Conservation (phyloP, 1,140 invertebrate genomes). For the Drosophila grimshawi region DNA sequence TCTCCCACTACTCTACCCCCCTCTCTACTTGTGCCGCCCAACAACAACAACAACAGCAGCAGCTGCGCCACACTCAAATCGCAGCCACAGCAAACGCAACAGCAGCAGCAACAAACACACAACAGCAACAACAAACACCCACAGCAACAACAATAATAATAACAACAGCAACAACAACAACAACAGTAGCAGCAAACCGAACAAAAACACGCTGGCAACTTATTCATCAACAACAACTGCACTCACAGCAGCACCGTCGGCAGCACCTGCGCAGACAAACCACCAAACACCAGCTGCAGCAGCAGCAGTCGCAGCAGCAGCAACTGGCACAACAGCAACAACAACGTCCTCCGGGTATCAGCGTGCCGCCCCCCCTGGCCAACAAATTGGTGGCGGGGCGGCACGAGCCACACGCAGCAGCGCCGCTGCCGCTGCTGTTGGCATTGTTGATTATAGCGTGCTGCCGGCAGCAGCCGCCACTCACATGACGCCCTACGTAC, state of each 20-base stretch:
- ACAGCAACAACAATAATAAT: slow-evolving; percentile 10
- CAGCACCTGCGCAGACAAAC: slow-evolving; percentile 44
- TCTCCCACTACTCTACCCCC: slow-evolving; percentile 78
- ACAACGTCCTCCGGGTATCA: slow-evolving; percentile 70
- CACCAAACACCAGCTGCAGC: slow-evolving; percentile 55
- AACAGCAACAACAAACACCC: slow-evolving; percentile 15
- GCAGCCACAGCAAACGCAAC: slow-evolving; percentile 21
- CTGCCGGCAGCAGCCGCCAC: slow-evolving; percentile 42
- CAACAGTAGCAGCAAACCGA: slow-evolving; percentile 38
- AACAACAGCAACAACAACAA: slow-evolving; percentile 53
- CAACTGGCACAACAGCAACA: slow-evolving; percentile 37
- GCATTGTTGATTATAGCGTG: slow-evolving; percentile 68
- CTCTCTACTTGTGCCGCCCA: slow-evolving; percentile 62
- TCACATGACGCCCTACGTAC: slow-evolving; percentile 56
- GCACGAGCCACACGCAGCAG: slow-evolving; percentile 73
- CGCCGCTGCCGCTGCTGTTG: slow-evolving; percentile 28
- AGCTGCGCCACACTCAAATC: slow-evolving; percentile 30
- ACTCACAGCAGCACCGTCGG: slow-evolving; percentile 31
- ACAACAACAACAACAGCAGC: slow-evolving; percentile 34
- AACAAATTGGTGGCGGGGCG: slow-evolving; percentile 49
- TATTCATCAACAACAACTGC: slow-evolving; percentile 32
- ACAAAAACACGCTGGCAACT: slow-evolving; percentile 53
- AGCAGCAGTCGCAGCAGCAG: slow-evolving; percentile 3
- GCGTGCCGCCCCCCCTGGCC: slow-evolving; percentile 63
- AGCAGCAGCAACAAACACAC: slow-evolving; percentile 23